Conservation (phyloP, 1,140 invertebrate genomes). For the Octopus bimaculoides region DNA sequence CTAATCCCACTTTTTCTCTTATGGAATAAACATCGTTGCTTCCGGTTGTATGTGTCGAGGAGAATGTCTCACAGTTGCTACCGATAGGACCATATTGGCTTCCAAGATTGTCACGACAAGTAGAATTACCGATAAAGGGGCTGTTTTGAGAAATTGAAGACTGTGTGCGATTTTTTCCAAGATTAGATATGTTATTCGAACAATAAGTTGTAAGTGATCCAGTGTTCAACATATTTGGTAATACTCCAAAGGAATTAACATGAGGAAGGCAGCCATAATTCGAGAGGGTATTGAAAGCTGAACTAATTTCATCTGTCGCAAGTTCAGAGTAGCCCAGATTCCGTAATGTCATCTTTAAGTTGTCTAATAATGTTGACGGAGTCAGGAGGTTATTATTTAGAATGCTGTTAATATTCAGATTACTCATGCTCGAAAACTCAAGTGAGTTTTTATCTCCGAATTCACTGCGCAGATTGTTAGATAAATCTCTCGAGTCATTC, state of each 20-base stretch:
- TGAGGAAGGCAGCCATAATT: constrained; percentile 71
- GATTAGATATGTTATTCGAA: constrained; percentile 19
- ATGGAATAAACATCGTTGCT: constrained; percentile 43
- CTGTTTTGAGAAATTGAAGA: constrained; percentile 28
- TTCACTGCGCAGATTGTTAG: too few species aligned
- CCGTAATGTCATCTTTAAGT: constrained; percentile 71
- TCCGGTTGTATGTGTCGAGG: constrained; percentile 46
- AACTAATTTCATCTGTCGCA: constrained; percentile 81
- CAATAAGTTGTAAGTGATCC: constrained; percentile 26
- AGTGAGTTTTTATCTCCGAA: too few species aligned
- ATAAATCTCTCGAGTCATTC: too few species aligned
- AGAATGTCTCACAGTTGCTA: constrained; percentile 46
- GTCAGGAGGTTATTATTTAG: constrained; percentile 70
- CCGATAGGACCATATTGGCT: constrained; percentile 50
- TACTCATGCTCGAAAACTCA: constrained; percentile 58
- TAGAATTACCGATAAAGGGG: constrained; percentile 42
- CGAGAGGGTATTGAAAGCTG: constrained; percentile 84
- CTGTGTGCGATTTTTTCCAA: constrained; percentile 23
- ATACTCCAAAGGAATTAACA: constrained; percentile 84
- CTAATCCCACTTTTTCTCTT: constrained; percentile 45
- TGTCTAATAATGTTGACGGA: constrained; percentile 60
- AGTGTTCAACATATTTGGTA: constrained; percentile 58
- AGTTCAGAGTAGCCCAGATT: constrained; percentile 84
- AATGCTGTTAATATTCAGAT: constrained; percentile 75
- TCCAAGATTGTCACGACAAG: constrained; percentile 33